These are phyloP conservation scores for Spicauda simplicius DNA, from an alignment of 2,888 invertebrate genomes.

Conservation along the genomic window DNA sequence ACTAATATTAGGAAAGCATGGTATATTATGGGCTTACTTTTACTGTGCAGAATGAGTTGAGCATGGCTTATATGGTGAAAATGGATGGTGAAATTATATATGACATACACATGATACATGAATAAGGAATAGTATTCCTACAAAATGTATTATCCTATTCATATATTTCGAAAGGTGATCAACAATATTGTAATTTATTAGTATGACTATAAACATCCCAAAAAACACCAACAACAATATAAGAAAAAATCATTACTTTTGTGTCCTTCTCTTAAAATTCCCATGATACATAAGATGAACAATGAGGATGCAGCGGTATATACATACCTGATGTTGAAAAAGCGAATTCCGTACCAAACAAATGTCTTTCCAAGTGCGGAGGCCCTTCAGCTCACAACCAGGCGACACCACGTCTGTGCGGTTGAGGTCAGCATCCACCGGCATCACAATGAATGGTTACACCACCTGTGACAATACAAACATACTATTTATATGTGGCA, in stretches of 20 bases:
- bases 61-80: no score
- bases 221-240: neutral
- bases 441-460: conserved; percentile 85
- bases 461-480: conserved; percentile 63
- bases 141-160: no score
- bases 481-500: neutral
- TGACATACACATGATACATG: no score
- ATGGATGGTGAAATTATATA: no score
- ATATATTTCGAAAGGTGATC: no score
- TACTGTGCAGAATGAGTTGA: no score
- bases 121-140: no score
- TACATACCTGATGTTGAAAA: conserved; percentile 80
- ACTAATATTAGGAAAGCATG: no score
- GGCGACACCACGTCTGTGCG: conserved; percentile 84
- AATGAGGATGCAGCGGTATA: conserved; percentile 37
- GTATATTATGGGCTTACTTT: no score
- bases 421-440: conserved; percentile 84
- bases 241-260: neutral
- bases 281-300: neutral
- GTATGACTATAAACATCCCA: neutral
- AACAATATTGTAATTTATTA: no score
- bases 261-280: neutral
- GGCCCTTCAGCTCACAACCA: conserved; percentile 82
- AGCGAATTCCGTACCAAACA: conserved; percentile 83
- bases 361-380: conserved; percentile 84